Percentiles rank a stretch among this genome's conserved stretches.
phyloP scores from a whole-genome alignment of 2,888 invertebrate species.

The Ernsta delagoae region DNA sequence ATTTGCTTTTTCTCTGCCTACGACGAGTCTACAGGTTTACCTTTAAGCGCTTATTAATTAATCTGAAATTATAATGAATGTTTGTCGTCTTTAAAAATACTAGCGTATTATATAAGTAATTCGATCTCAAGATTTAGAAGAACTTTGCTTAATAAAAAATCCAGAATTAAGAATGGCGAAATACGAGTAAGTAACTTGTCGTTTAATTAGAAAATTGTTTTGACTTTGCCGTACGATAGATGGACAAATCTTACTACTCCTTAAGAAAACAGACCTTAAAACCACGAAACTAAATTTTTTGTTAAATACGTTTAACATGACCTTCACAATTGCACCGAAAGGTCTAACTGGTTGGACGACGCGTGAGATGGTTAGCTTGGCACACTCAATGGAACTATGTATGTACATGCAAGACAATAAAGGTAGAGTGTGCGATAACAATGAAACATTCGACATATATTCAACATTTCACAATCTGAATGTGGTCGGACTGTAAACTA shows the following conservation, averaged over 20 bases:
- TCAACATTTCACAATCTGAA: conserved; percentile 19
- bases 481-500: conserved; percentile 26
- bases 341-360: conserved; percentile 23
- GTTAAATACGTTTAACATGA: neutral
- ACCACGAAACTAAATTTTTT: no score
- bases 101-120: no score
- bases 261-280: no score
- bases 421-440: conserved; percentile 3
- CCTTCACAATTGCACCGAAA: conserved; percentile 19
- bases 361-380: conserved; percentile 24
- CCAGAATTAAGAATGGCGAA: no score
- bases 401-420: neutral
- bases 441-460: conserved; percentile 15
- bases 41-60: neutral
- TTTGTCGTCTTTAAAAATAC: no score
- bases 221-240: no score
- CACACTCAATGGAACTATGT: conserved; percentile 19
- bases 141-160: no score
- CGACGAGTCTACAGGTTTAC: neutral
- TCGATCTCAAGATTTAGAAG: no score
- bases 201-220: no score
- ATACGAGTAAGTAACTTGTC: no score
- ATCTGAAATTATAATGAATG: no score
- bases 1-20: neutral
- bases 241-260: no score